phyloP scores from a whole-genome alignment of 2,113 vertebrate genomes.

The Ctenomys sociabilis region DNA sequence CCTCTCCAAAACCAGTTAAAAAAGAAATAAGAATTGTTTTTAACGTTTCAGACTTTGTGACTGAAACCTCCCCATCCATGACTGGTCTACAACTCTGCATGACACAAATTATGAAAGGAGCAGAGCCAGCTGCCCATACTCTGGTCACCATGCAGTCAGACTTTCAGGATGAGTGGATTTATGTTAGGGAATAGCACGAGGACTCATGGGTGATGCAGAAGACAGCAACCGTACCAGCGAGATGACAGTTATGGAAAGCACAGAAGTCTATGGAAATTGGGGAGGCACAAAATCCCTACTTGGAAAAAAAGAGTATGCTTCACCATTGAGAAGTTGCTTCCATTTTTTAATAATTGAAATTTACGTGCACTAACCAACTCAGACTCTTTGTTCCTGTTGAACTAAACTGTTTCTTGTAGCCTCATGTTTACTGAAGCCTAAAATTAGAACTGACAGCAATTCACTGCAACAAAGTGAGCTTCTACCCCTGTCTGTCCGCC shows the following conservation, averaged over 20 bases:
- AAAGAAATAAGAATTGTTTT: background rate
- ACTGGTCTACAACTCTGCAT: background rate
- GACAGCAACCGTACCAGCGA: slow-evolving; percentile 67
- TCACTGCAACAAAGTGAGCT: slow-evolving; percentile 89
- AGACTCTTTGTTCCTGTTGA: slow-evolving; percentile 86
- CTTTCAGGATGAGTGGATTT: background rate
- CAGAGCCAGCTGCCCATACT: background rate
- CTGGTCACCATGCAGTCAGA: background rate
- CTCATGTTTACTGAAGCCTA: slow-evolving; percentile 90
- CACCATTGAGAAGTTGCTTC: slow-evolving; percentile 85
- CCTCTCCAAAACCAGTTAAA: background rate
- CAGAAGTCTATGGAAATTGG: slow-evolving; percentile 71
- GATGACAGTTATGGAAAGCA: slow-evolving; percentile 78
- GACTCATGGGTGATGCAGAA: slow-evolving; percentile 53
- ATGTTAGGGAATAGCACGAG: background rate
- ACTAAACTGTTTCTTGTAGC: slow-evolving; percentile 87
- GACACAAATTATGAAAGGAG: background rate
- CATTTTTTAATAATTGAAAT: slow-evolving; percentile 87
- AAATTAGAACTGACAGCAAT: slow-evolving; percentile 93
- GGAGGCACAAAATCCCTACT: slow-evolving; percentile 77
- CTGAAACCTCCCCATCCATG: background rate
- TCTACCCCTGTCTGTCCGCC: slow-evolving; percentile 82
- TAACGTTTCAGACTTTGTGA: background rate
- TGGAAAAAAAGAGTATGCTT: slow-evolving; percentile 74
- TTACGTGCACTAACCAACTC: slow-evolving; percentile 86